Conservation (phyloP, 2,797 vertebrate genomes). For the Hephaestus fuliginosus region DNA sequence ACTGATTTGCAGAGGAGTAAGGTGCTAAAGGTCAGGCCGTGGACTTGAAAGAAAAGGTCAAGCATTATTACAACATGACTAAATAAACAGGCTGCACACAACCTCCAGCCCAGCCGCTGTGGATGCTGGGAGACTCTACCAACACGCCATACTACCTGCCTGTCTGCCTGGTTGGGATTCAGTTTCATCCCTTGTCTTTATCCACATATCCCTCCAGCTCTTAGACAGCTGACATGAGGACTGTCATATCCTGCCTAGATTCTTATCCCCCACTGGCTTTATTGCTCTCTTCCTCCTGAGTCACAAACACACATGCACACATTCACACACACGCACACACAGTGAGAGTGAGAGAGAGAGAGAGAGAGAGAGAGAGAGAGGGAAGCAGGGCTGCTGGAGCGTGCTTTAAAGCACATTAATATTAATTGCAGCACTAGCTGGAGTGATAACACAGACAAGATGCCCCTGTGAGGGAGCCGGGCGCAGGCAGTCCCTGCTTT, state of each 20-base stretch:
- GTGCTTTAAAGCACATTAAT: slow-evolving; percentile 87
- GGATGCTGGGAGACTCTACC: slow-evolving; percentile 48
- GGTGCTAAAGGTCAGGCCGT: slow-evolving; percentile 82
- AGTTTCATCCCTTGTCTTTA: slow-evolving; percentile 80
- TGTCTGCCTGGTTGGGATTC: slow-evolving; percentile 64
- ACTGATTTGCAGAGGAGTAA: slow-evolving; percentile 64
- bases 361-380: slow-evolving; percentile 13
- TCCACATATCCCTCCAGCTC: slow-evolving; percentile 79
- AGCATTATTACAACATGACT: slow-evolving; percentile 87
- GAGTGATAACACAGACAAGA: slow-evolving; percentile 80
- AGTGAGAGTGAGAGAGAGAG: slow-evolving; percentile 5
- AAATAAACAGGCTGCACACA: slow-evolving; percentile 82
- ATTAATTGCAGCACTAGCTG: slow-evolving; percentile 86
- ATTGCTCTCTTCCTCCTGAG: slow-evolving; percentile 82
- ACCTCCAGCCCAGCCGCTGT: slow-evolving; percentile 54
- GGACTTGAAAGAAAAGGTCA: slow-evolving; percentile 87
- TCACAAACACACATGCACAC: slow-evolving; percentile 57
- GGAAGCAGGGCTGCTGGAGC: slow-evolving; percentile 77
- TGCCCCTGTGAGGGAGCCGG: slow-evolving; percentile 74
- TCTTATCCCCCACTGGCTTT: slow-evolving; percentile 81
- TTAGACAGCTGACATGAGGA: slow-evolving; percentile 84
- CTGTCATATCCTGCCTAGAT: slow-evolving; percentile 87
- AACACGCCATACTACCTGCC: slow-evolving; percentile 58
- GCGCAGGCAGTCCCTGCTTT: slow-evolving; percentile 69
- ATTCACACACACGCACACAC: neutral